Base-by-base conservation (phyloP, 2,113 vertebrate genomes). In the Grus americana region DNA sequence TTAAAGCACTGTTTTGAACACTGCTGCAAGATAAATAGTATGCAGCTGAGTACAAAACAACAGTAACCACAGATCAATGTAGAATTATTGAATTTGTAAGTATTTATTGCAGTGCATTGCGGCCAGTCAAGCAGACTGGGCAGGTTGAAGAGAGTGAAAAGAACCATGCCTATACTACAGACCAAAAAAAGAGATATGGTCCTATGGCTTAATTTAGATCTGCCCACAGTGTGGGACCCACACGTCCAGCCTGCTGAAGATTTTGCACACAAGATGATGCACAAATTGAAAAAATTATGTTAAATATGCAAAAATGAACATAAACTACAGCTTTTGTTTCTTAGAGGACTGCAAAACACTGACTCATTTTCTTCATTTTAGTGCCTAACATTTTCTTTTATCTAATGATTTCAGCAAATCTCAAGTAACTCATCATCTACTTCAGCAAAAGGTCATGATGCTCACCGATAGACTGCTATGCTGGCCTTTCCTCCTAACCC, bases 221-320 rank as follows among this genome's bases (percentile, higher is more conserved):
- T 1, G 12, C 3, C 8, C 11, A 9, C 3, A 49, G 5, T 17
- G 5, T 5, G 32, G 65, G 20, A 79, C 23, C 13, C 42, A 5
- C 11, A 8, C 2, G 19, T 24, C 46, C 20, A 40, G 36, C 12
- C 10, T 66, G 15, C 3, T 59, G 30, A 74, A 30, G 22, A 72
- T 17, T 72, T 36, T 65, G n/a, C 14, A 67, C 1, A 65, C 5
- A 52, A 55, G 23, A 63, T 40, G 40, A 65, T 5, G 30, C 5
- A 22, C 2, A 5, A 90, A 57, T 27, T 52, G 10, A 47, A 85
- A 85, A 82, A 63, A 55, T 2, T 11, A 54, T 1, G 6, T 50
- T 36, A 68, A 38, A 92, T 91, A 84, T 7, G 19, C 10, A 59
- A 90, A 71, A 20, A 38, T 30, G 3, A 78, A 66, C 11, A 80